These are phyloP conservation scores for Cheilosia pagana DNA, from an alignment of 2,888 invertebrate genomes.

Conservation along the genomic window DNA sequence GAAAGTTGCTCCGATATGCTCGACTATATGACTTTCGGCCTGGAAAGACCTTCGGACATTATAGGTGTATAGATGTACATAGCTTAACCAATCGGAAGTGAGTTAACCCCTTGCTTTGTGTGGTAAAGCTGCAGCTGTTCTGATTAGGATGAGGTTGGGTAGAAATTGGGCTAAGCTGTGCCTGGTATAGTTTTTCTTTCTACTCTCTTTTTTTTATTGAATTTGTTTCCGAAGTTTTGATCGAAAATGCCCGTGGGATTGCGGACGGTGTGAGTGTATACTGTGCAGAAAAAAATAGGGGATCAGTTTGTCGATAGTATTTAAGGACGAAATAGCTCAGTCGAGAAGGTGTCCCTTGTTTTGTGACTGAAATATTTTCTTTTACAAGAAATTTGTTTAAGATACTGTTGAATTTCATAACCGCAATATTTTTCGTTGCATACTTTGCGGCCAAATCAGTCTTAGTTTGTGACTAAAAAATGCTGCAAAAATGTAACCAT, in stretches of 20 bases:
- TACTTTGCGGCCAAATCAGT: too few species aligned
- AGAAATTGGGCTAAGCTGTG: constrained; percentile 47
- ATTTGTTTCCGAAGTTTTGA: constrained; percentile 50
- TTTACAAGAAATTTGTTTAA: too few species aligned
- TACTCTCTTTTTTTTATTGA: constrained; percentile 48
- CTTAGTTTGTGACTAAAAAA: too few species aligned
- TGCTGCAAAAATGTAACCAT: too few species aligned
- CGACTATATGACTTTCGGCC: constrained; percentile 44
- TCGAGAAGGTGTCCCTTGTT: too few species aligned
- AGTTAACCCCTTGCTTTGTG: constrained; percentile 44
- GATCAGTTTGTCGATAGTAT: too few species aligned
- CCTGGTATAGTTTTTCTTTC: constrained; percentile 31
- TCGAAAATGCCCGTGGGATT: constrained; percentile 50
- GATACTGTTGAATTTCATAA: too few species aligned
- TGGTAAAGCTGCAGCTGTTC: constrained; percentile 22
- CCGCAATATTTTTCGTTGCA: too few species aligned
- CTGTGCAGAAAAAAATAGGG: constrained; percentile 33
- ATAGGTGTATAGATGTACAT: neutral
- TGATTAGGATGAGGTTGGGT: constrained; percentile 29
- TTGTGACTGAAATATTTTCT: neutral
- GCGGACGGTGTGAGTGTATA: neutral
- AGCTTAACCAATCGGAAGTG: constrained; percentile 52
- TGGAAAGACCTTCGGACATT: constrained; percentile 35
- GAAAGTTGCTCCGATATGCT: too few species aligned
- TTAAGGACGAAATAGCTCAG: too few species aligned